Evolutionary conservation across 2,888 invertebrate species (phyloP).

Genomic region (Dicranocentrus wangi): DNA sequence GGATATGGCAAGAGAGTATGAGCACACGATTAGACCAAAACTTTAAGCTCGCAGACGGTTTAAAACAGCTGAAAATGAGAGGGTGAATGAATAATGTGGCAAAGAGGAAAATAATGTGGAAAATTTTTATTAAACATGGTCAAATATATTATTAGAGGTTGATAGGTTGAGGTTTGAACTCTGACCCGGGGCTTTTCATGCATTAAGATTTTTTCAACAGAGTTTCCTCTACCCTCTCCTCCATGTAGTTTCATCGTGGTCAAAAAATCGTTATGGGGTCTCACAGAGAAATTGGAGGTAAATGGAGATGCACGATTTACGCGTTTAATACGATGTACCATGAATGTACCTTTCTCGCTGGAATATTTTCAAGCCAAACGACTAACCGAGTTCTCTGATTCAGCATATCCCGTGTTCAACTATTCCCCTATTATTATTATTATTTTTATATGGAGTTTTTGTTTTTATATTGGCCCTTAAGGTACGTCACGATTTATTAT

Average conservation of each 20-base stretch:
- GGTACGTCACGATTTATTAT: constrained; percentile 64
- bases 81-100: constrained; percentile 12
- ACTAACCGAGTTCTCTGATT: no score
- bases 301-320: no score
- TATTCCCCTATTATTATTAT: constrained; percentile 27
- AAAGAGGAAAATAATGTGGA: constrained; percentile 43
- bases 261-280: constrained; percentile 38
- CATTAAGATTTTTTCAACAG: no score
- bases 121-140: constrained; percentile 55
- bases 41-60: no score
- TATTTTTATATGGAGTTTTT: constrained; percentile 30
- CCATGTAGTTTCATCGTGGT: not conserved
- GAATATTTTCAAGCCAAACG: no score
- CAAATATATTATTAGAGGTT: constrained; percentile 61
- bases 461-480: constrained; percentile 56
- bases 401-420: no score
- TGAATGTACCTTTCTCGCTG: no score
- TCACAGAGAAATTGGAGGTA: constrained; percentile 10
- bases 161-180: constrained; percentile 66
- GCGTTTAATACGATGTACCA: no score
- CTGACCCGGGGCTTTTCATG: constrained; percentile 65
- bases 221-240: no score
- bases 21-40: no score
- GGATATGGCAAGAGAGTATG: no score
- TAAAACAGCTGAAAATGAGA: not conserved